These are phyloP conservation scores for Cecidostiba fungosa DNA, from an alignment of 2,888 invertebrate species.

Conservation along the genomic window DNA sequence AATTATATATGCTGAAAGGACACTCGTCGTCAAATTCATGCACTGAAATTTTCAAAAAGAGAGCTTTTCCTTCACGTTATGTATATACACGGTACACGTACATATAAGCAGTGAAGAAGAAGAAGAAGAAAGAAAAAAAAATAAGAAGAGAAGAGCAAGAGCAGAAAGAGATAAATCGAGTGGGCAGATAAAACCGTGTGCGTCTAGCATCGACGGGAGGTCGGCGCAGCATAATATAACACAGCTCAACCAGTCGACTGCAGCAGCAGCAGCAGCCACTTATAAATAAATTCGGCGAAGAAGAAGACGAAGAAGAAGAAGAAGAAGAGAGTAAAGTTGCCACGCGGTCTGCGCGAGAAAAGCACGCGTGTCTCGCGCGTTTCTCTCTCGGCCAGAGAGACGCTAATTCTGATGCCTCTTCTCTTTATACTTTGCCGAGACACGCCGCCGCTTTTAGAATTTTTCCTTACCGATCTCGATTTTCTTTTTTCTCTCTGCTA, in stretches of 20 bases:
- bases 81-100: no score
- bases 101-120: neutral
- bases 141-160: neutral
- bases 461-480: no score
- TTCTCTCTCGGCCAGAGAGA: constrained; percentile 34
- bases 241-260: neutral
- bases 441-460: constrained; percentile 32
- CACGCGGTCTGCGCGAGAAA: constrained; percentile 77
- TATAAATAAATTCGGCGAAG: constrained; percentile 77
- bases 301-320: no score
- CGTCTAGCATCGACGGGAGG: constrained; percentile 27
- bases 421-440: neutral
- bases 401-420: neutral
- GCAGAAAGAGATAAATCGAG: constrained; percentile 46
- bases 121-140: neutral
- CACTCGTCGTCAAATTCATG: no score
- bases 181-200: constrained; percentile 43
- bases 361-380: constrained; percentile 63
- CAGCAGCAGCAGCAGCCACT: constrained; percentile 62
- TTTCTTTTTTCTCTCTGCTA: no score
- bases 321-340: constrained; percentile 69
- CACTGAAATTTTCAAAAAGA: no score
- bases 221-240: neutral
- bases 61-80: no score
- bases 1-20: no score